Conservation (phyloP, 2,797 vertebrate species). For the Pygocentrus nattereri region DNA sequence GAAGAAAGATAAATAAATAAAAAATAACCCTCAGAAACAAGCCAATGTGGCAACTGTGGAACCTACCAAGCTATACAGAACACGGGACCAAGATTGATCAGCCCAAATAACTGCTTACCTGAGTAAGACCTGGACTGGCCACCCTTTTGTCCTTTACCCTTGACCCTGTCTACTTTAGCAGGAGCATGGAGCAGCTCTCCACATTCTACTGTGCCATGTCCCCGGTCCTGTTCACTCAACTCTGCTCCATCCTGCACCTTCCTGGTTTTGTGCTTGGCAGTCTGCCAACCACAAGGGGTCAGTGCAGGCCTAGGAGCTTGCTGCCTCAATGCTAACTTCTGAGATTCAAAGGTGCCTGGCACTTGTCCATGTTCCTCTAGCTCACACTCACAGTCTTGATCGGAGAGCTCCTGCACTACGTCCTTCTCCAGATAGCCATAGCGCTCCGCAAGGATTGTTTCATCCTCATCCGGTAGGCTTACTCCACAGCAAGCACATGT, state of each 20-base stretch:
- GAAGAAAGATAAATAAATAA: neutral
- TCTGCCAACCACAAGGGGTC: slow-evolving; percentile 30
- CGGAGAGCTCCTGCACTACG: slow-evolving; percentile 21
- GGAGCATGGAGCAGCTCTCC: slow-evolving; percentile 46
- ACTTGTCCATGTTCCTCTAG: slow-evolving; percentile 19
- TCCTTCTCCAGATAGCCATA: slow-evolving; percentile 30
- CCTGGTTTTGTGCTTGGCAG: slow-evolving; percentile 40
- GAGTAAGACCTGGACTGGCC: slow-evolving; percentile 43
- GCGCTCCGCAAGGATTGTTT: slow-evolving; percentile 12
- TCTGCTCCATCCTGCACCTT: slow-evolving; percentile 36
- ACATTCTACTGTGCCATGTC: slow-evolving; percentile 44
- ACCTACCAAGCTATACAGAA: neutral
- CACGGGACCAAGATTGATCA: neutral
- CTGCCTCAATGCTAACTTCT: slow-evolving; percentile 23
- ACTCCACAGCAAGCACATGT: slow-evolving; percentile 64
- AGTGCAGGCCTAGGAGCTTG: slow-evolving; percentile 30
- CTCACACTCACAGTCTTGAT: slow-evolving; percentile 49
- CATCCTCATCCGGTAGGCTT: slow-evolving; percentile 50
- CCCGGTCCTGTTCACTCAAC: slow-evolving; percentile 38
- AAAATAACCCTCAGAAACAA: neutral
- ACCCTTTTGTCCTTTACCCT: slow-evolving; percentile 46
- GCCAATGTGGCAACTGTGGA: neutral
- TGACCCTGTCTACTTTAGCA: slow-evolving; percentile 50
- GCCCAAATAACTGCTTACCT: slow-evolving; percentile 49
- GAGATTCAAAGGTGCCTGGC: slow-evolving; percentile 14